A percentile compares a stretch with the other conserved stretches of the same genome.
Evolutionary conservation across 2,888 invertebrate genomes (phyloP).

Genomic region (Stomorhina lunata): DNA sequence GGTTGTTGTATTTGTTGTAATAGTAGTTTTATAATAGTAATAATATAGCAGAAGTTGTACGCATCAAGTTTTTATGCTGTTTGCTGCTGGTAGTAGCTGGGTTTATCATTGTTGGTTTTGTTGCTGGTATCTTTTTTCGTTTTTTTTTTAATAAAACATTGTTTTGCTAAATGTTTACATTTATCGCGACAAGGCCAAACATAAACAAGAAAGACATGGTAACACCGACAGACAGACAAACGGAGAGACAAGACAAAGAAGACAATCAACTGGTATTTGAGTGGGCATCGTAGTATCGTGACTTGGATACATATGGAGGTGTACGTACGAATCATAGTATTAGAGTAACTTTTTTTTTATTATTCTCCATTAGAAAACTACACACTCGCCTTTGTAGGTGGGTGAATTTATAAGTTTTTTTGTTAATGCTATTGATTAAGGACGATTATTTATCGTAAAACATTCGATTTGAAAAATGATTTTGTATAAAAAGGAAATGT

Average conservation of each 20-base stretch:
- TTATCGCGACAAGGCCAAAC: slow-evolving; percentile 65
- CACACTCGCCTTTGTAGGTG: slow-evolving; percentile 13
- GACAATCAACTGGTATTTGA: slow-evolving; percentile 46
- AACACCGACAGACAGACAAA: slow-evolving; percentile 26
- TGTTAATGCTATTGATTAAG: not conserved
- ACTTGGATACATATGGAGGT: not conserved
- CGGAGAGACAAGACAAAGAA: slow-evolving; percentile 13
- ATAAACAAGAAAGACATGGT: slow-evolving; percentile 41
- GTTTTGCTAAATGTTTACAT: slow-evolving; percentile 64
- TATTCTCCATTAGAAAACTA: slow-evolving; percentile 18
- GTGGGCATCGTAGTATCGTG: slow-evolving; percentile 40
- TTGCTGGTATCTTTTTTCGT: slow-evolving; percentile 29
- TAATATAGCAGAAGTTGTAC: slow-evolving; percentile 58
- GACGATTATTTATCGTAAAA: not conserved
- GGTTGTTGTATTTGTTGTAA: not conserved
- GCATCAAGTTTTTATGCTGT: slow-evolving; percentile 49
- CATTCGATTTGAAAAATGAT: not conserved
- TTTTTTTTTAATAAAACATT: slow-evolving; percentile 56
- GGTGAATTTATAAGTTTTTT: slow-evolving; percentile 25
- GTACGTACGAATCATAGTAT: slow-evolving; percentile 5
- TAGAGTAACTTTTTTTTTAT: slow-evolving; percentile 30
- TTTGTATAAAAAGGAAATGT: no score
- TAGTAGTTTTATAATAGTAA: slow-evolving; percentile 40
- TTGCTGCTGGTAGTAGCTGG: slow-evolving; percentile 3
- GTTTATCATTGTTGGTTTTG: slow-evolving; percentile 25